A percentile compares a stretch with the other conserved stretches of the same genome.
phyloP scores from a whole-genome alignment of 2,797 vertebrate species.

The Danio aesculapii region DNA sequence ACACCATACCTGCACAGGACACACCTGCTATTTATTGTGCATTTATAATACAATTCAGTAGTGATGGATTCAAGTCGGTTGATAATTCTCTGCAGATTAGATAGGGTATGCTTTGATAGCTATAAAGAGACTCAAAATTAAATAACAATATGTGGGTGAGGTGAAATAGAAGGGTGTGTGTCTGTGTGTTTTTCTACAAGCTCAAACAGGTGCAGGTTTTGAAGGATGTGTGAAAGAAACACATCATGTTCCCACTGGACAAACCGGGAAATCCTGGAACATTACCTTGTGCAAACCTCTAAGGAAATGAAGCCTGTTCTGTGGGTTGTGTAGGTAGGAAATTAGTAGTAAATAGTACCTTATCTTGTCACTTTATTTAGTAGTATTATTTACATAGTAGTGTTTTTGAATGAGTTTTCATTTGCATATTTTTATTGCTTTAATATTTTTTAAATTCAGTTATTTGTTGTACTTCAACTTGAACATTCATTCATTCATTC shows the following conservation, averaged over 20 bases:
- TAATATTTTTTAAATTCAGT: too few species aligned
- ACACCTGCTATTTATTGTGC: not conserved
- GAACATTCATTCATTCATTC: too few species aligned
- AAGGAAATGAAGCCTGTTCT: not conserved
- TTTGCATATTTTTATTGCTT: not conserved
- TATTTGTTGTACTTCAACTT: too few species aligned
- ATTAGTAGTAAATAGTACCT: not conserved
- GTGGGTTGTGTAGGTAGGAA: not conserved
- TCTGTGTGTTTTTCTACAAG: slow-evolving; percentile 20
- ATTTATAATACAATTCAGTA: not conserved
- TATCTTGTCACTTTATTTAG: not conserved
- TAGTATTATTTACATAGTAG: not conserved
- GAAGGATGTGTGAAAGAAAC: not conserved
- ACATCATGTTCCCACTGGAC: slow-evolving; percentile 1
- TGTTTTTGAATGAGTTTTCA: not conserved
- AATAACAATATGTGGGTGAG: not conserved
- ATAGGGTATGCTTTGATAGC: not conserved
- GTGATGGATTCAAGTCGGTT: not conserved
- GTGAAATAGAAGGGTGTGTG: slow-evolving; percentile 14
- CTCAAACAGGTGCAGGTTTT: slow-evolving; percentile 15
- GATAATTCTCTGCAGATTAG: not conserved
- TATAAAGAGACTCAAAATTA: not conserved
- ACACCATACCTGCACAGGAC: not conserved
- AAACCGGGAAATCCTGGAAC: not conserved
- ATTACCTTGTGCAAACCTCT: not conserved